Evolutionary conservation across 2,888 invertebrate genomes (phyloP).

Genomic region (Deilephila elpenor): DNA sequence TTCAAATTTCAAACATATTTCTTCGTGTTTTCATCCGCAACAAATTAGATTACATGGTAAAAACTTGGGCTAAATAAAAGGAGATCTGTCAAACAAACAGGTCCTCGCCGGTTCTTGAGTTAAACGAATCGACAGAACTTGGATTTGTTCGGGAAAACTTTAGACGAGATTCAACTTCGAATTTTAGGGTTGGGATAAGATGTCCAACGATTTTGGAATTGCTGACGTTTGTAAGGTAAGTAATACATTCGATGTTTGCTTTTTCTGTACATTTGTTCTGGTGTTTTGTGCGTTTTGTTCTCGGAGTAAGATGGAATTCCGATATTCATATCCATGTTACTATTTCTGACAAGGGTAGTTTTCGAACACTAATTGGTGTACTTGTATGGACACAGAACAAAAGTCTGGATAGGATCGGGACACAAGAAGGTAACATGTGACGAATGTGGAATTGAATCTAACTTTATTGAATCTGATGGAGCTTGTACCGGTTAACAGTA

Average conservation of each 20-base stretch:
- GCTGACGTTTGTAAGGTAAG: slow-evolving; percentile 25
- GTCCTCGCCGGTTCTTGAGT: slow-evolving; percentile 49
- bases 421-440: too few species aligned
- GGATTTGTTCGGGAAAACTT: slow-evolving; percentile 51
- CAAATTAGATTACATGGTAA: slow-evolving; percentile 56
- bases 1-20: slow-evolving; percentile 21
- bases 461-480: too few species aligned
- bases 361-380: too few species aligned
- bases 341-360: too few species aligned
- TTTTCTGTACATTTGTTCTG: not conserved
- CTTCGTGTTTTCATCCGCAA: slow-evolving; percentile 42
- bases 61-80: slow-evolving; percentile 34
- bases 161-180: slow-evolving; percentile 52
- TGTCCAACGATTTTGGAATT: slow-evolving; percentile 20
- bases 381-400: too few species aligned
- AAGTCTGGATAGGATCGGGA: too few species aligned
- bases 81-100: slow-evolving; percentile 41
- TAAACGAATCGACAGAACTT: slow-evolving; percentile 53
- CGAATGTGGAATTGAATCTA: too few species aligned
- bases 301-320: too few species aligned
- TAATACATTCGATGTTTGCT: not conserved
- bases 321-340: too few species aligned
- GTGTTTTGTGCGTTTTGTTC: not conserved
- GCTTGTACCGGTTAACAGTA: too few species aligned
- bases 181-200: slow-evolving; percentile 17